These are phyloP conservation scores for Cerastis leucographa DNA, from an alignment of 2,888 invertebrate species.

Conservation along the genomic window DNA sequence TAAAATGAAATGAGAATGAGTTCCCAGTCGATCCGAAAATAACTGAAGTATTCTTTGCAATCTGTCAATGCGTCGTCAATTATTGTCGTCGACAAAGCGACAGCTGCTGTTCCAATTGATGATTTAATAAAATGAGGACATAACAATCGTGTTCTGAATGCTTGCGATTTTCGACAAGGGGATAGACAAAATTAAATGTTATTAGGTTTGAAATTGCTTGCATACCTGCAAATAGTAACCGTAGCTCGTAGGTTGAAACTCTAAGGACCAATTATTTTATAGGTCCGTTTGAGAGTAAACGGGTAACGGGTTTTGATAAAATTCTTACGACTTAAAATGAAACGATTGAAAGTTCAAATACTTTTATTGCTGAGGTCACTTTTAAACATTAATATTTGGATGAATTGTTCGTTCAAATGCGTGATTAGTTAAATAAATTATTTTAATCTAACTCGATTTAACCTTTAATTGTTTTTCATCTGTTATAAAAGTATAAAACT, in stretches of 20 bases:
- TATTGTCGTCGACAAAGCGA: constrained; percentile 46
- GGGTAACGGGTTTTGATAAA: constrained; percentile 19
- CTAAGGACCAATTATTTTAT: constrained; percentile 24
- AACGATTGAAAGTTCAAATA: constrained; percentile 3
- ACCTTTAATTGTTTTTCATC: constrained; percentile 1
- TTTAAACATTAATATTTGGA: neutral
- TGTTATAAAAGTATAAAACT: constrained; percentile 3
- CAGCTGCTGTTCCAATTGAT: constrained; percentile 14
- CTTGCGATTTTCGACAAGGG: constrained; percentile 31
- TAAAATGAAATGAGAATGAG: constrained; percentile 39
- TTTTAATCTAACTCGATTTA: constrained; percentile 3
- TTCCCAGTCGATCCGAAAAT: constrained; percentile 20
- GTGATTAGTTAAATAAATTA: neutral
- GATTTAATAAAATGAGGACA: constrained; percentile 37
- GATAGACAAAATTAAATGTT: constrained; percentile 5
- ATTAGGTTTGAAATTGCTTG: constrained; percentile 8
- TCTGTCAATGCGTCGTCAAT: constrained; percentile 47
- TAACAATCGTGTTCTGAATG: constrained; percentile 10
- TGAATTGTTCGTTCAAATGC: neutral
- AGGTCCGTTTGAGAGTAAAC: neutral
- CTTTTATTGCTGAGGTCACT: neutral
- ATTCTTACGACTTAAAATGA: constrained; percentile 2
- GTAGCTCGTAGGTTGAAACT: constrained; percentile 17
- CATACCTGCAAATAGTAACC: neutral
- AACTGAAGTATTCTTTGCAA: constrained; percentile 43